These are phyloP conservation scores for Pogonomyrmex barbatus DNA, from an alignment of 1,140 invertebrate species.

Conservation along the genomic window DNA sequence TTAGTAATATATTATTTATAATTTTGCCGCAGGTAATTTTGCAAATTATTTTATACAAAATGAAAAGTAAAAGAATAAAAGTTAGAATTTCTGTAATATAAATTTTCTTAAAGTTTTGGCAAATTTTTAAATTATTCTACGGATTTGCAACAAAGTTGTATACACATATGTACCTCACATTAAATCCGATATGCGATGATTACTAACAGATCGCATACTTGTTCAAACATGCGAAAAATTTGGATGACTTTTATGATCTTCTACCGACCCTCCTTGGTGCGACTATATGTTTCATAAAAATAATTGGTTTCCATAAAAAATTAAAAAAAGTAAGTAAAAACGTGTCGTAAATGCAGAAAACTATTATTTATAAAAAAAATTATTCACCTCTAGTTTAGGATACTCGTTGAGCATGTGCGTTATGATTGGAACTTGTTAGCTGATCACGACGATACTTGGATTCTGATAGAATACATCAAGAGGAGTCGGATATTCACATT, in stretches of 20 bases:
- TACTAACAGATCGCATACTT: constrained; percentile 12
- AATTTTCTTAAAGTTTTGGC: background rate
- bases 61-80: background rate
- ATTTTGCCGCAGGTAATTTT: constrained; percentile 12
- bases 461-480: constrained; percentile 18
- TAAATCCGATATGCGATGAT: background rate
- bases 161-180: too few species aligned
- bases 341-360: background rate
- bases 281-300: background rate
- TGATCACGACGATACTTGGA: background rate
- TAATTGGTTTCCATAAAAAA: background rate
- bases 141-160: background rate
- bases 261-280: background rate
- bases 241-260: constrained; percentile 1
- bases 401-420: constrained; percentile 23
- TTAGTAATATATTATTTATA: background rate
- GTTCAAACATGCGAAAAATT: background rate
- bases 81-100: background rate
- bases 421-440: constrained; percentile 11
- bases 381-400: background rate
- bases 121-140: background rate
- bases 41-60: background rate
- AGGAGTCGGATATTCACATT: constrained; percentile 20
- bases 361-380: background rate
- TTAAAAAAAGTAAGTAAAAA: background rate